Conservation (phyloP, 2,888 invertebrate species). For the Brachynemurus nebulosus region DNA sequence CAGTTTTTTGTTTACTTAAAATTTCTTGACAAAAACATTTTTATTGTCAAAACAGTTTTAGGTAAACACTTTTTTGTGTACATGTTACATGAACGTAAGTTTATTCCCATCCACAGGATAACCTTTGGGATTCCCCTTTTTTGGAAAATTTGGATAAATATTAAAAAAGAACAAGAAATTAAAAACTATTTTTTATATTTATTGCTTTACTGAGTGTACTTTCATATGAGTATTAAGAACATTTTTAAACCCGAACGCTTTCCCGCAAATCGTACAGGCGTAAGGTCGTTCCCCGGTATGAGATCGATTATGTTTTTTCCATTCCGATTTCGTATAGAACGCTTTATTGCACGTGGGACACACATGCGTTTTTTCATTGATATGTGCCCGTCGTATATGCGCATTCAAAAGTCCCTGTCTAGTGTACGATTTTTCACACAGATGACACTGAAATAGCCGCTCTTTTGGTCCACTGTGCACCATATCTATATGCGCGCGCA, state of each 20-base stretch:
- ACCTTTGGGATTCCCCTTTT: too few species aligned
- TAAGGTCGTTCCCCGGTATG: constrained; percentile 5
- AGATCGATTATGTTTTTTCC: constrained; percentile 4
- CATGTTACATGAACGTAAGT: too few species aligned
- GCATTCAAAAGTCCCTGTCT: neutral
- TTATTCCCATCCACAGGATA: too few species aligned
- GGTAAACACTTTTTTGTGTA: too few species aligned
- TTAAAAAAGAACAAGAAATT: too few species aligned
- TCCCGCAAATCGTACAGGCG: neutral
- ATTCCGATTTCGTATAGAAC: neutral
- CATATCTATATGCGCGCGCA: neutral
- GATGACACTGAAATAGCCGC: neutral
- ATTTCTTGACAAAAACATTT: too few species aligned
- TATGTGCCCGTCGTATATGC: neutral
- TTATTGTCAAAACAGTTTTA: too few species aligned
- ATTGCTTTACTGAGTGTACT: neutral
- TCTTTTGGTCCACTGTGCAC: neutral
- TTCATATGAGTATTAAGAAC: constrained; percentile 1
- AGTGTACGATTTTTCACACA: constrained; percentile 1
- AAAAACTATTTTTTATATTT: too few species aligned
- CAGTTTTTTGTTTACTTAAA: too few species aligned
- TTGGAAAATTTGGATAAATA: too few species aligned
- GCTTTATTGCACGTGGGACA: neutral
- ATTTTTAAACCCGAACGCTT: neutral
- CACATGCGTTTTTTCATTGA: neutral